Evolutionary conservation across 2,888 invertebrate species (phyloP).

Genomic region (Selenia dentaria): DNA sequence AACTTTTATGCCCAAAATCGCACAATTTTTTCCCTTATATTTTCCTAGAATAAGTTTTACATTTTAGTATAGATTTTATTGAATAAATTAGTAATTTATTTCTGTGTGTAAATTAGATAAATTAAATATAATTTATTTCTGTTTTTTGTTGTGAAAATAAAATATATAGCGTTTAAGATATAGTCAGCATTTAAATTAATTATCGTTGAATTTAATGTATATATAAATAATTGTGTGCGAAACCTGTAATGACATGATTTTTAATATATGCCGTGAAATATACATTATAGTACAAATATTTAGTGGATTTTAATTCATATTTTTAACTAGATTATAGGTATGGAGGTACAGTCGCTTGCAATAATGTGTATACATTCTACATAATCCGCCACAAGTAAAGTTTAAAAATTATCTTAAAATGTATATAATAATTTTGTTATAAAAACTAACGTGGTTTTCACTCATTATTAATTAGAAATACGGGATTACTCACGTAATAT

Average conservation of each 20-base stretch:
- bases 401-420: no score
- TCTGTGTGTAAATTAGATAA: conserved; percentile 30
- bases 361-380: no score
- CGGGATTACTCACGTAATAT: no score
- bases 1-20: conserved; percentile 14
- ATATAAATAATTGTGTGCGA: conserved; percentile 39
- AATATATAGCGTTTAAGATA: conserved; percentile 24
- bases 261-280: conserved; percentile 52
- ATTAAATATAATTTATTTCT: conserved; percentile 31
- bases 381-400: no score
- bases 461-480: no score
- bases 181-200: conserved; percentile 48
- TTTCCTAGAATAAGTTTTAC: conserved; percentile 24
- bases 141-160: conserved; percentile 44
- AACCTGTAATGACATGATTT: conserved; percentile 40
- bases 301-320: conserved; percentile 37
- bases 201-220: conserved; percentile 20
- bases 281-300: conserved; percentile 58
- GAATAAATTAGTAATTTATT: conserved; percentile 29
- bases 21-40: conserved; percentile 20
- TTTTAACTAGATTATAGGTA: no score
- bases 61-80: conserved; percentile 22
- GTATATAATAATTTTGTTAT: no score
- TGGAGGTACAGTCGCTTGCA: no score
- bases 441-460: no score